Conservation (phyloP, 35 echinoderm and acorn worm genomes). For the Chiridota heheva region DNA sequence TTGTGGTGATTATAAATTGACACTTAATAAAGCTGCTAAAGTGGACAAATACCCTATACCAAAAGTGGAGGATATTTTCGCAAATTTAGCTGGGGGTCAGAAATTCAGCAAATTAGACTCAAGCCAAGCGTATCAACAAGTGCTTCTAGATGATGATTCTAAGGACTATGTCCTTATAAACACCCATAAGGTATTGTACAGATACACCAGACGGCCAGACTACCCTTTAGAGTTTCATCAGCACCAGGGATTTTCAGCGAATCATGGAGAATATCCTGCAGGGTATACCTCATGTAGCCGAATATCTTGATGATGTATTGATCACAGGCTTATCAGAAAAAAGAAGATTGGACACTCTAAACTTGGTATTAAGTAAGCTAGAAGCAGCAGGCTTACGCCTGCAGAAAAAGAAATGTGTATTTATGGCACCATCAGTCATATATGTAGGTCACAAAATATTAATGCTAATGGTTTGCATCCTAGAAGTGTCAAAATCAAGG, state of each 20-base stretch:
- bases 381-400: slow-evolving; percentile 3
- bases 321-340: slow-evolving; percentile 18
- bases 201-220: slow-evolving; percentile 32
- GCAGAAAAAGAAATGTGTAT: slow-evolving; percentile 28
- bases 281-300: slow-evolving; percentile 14
- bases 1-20: slow-evolving; percentile 58
- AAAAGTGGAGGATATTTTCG: slow-evolving; percentile 52
- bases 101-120: slow-evolving; percentile 48
- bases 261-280: slow-evolving; percentile 49
- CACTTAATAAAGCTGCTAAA: slow-evolving; percentile 27
- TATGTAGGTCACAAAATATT: slow-evolving; percentile 62
- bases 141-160: slow-evolving; percentile 55
- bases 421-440: slow-evolving; percentile 21
- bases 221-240: slow-evolving; percentile 53
- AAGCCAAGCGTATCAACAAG: slow-evolving; percentile 52
- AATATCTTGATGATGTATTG: slow-evolving; percentile 52
- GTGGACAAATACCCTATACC: slow-evolving; percentile 54
- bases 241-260: slow-evolving; percentile 53
- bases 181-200: slow-evolving; percentile 56
- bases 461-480: slow-evolving; percentile 50
- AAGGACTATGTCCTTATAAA: slow-evolving; percentile 41
- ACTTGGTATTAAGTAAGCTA: slow-evolving; percentile 18
- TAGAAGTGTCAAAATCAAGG: slow-evolving; percentile 32
- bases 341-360: slow-evolving; percentile 15
- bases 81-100: slow-evolving; percentile 49